Conservation (phyloP, 2,113 vertebrate species). For the Polypterus senegalus region DNA sequence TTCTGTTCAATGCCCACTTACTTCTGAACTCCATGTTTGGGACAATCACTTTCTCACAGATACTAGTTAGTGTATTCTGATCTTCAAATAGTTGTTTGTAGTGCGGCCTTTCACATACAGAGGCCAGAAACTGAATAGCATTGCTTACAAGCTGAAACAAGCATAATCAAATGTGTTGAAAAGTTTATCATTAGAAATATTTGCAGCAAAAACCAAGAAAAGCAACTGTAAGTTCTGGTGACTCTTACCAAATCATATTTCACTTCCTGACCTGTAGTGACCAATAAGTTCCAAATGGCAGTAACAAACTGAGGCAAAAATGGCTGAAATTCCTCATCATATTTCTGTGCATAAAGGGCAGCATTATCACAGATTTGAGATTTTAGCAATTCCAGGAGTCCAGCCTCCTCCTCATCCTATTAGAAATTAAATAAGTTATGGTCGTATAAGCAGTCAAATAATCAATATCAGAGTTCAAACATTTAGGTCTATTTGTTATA, state of each 20-base stretch:
- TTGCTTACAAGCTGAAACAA: constrained; percentile 82
- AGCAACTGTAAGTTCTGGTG: neutral
- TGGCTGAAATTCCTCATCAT: constrained; percentile 92
- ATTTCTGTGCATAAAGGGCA: constrained; percentile 94
- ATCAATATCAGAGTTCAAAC: no score
- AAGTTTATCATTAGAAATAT: constrained; percentile 3
- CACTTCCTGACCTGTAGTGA: constrained; percentile 92
- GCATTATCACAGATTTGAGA: constrained; percentile 98
- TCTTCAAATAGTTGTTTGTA: constrained; percentile 97
- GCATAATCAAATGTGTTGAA: constrained; percentile 14
- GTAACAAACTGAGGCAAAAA: constrained; percentile 93
- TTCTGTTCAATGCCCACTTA: constrained; percentile 34
- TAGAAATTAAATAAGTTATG: constrained; percentile 18
- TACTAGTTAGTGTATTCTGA: constrained; percentile 89
- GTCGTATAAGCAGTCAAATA: no score
- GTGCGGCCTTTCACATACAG: constrained; percentile 91
- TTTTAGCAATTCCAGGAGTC: constrained; percentile 86
- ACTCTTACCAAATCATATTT: constrained; percentile 90
- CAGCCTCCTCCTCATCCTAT: constrained; percentile 96
- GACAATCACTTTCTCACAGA: constrained; percentile 97
- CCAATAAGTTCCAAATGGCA: constrained; percentile 92
- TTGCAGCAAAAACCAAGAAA: constrained; percentile 3
- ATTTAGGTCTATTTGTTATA: no score
- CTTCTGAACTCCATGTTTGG: constrained; percentile 99
- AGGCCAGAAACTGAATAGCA: constrained; percentile 94